A percentile compares a stretch with the other conserved stretches of the same genome.
These are phyloP conservation scores for Cochlearius cochlearius DNA, from an alignment of 2,113 vertebrate genomes.

Conservation along the genomic window DNA sequence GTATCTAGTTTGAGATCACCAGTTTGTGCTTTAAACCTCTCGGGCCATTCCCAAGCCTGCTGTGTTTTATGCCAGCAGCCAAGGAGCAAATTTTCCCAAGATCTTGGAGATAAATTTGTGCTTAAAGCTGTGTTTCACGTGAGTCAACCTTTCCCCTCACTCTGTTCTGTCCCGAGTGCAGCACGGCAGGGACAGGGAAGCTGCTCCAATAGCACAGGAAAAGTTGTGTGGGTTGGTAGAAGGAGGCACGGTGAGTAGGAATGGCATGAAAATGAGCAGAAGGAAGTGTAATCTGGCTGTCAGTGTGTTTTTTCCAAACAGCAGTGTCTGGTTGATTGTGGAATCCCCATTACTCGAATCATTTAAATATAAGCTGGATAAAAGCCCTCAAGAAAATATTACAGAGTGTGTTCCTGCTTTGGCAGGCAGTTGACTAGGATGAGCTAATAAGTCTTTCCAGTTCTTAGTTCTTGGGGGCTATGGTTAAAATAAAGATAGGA, in stretches of 20 bases:
- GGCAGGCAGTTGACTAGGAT: background rate
- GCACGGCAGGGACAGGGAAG: background rate
- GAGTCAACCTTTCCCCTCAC: fast-evolving
- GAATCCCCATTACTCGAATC: background rate
- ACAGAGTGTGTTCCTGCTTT: background rate
- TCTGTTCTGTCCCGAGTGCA: fast-evolving
- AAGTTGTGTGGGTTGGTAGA: background rate
- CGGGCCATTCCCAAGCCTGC: background rate
- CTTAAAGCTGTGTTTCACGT: background rate
- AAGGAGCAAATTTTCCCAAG: background rate
- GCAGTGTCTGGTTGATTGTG: background rate
- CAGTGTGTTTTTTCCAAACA: background rate
- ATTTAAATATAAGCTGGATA: background rate
- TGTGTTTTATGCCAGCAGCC: background rate
- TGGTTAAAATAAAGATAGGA: background rate
- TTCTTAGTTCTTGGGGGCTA: background rate
- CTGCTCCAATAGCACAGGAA: background rate
- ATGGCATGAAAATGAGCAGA: background rate
- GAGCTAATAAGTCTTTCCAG: background rate
- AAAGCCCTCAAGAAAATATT: background rate
- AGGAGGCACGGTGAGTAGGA: fast-evolving
- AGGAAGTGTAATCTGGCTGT: background rate
- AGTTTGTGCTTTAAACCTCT: background rate
- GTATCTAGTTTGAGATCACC: background rate
- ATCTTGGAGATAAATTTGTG: background rate